Percentiles rank a stretch among this genome's conserved stretches.
These are phyloP conservation scores for Lobophora halterata DNA, from an alignment of 2,888 invertebrate species.

Conservation along the genomic window DNA sequence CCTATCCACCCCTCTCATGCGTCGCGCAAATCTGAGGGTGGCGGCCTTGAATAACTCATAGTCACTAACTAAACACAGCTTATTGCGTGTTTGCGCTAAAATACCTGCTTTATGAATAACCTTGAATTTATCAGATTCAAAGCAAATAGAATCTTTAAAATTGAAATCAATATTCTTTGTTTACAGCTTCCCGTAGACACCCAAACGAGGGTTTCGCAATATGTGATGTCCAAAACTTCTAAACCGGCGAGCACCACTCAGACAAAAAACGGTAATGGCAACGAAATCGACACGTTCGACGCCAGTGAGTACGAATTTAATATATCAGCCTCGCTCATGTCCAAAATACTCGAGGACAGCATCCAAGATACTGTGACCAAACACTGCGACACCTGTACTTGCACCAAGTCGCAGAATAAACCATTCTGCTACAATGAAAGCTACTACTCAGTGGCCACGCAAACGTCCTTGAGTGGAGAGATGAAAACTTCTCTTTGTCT, in stretches of 20 bases:
- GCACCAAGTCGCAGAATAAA: constrained; percentile 79
- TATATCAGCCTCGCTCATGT: constrained; percentile 93
- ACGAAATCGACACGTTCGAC: constrained; percentile 76
- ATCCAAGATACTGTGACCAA: constrained; percentile 90
- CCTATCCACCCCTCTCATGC: too few relatives aligned
- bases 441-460: constrained; percentile 82
- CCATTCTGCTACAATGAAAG: constrained; percentile 78
- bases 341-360: constrained; percentile 93
- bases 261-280: constrained; percentile 52
- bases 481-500: constrained; percentile 78
- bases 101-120: too few relatives aligned
- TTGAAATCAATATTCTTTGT: too few relatives aligned
- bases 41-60: too few relatives aligned
- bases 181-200: constrained; percentile 93
- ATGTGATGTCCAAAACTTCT: constrained; percentile 83
- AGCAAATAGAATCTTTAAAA: too few relatives aligned
- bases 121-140: too few relatives aligned
- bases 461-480: constrained; percentile 77
- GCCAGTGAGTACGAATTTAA: constrained; percentile 84
- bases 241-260: constrained; percentile 68
- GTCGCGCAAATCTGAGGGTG: too few relatives aligned
- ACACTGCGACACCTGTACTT: constrained; percentile 91
- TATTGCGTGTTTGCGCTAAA: too few relatives aligned
- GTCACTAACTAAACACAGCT: too few relatives aligned
- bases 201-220: constrained; percentile 92